Evolutionary conservation across 2,888 invertebrate species (phyloP).

Genomic region (Trachelus troglodyta): DNA sequence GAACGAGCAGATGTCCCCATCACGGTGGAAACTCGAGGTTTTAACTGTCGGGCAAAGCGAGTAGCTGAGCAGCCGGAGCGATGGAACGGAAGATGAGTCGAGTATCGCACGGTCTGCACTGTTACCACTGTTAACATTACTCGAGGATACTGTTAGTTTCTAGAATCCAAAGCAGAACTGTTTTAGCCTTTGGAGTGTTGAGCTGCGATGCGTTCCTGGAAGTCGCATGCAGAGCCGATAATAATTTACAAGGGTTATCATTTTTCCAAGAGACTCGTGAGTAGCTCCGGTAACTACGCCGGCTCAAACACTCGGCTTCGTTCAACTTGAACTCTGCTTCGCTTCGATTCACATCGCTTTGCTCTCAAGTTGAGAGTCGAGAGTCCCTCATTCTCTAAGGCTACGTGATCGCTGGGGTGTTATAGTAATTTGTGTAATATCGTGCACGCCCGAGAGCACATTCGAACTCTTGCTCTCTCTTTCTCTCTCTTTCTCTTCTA

Average conservation of each 20-base stretch:
- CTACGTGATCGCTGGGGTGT: slow-evolving; percentile 48
- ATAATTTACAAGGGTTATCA: slow-evolving; percentile 43
- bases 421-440: slow-evolving; percentile 49
- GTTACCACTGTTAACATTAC: not conserved
- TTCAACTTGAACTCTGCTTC: not conserved
- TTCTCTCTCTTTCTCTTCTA: not conserved
- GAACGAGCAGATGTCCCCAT: not conserved
- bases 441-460: slow-evolving; percentile 24
- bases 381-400: slow-evolving; percentile 32
- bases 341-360: slow-evolving; percentile 21
- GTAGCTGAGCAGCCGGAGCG: too few relatives aligned
- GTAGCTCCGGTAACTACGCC: not conserved
- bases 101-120: not conserved
- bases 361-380: slow-evolving; percentile 40
- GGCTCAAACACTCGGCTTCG: not conserved
- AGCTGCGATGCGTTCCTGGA: not conserved
- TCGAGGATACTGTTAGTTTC: not conserved
- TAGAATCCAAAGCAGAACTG: not conserved
- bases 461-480: not conserved
- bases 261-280: slow-evolving; percentile 13
- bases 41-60: not conserved
- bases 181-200: not conserved
- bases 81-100: not conserved
- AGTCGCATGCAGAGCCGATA: slow-evolving; percentile 38
- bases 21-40: not conserved